Percentiles rank a stretch among this genome's conserved stretches.
Evolutionary conservation across 2,113 vertebrate species (phyloP).

Genomic region (Rhodinocichla rosea): DNA sequence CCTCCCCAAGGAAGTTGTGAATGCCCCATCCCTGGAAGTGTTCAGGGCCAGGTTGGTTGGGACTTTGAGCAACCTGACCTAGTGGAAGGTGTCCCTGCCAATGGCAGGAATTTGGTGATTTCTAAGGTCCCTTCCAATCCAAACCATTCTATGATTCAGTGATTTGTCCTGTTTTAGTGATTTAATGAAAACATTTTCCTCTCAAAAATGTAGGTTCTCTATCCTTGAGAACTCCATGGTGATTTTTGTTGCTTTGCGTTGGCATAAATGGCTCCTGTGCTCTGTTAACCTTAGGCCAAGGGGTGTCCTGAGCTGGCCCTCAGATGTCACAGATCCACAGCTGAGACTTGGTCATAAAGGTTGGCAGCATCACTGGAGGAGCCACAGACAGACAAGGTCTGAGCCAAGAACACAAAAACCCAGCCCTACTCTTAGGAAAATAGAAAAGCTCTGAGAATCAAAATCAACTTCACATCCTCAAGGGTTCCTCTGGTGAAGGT

Average conservation of each 20-base stretch:
- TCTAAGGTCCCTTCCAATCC: not conserved
- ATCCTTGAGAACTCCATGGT: not conserved
- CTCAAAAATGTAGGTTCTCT: not conserved
- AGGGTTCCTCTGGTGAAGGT: not conserved
- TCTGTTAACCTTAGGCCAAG: not conserved
- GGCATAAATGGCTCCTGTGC: not conserved
- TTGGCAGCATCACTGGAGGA: not conserved
- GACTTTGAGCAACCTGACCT: not conserved
- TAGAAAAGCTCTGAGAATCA: not conserved
- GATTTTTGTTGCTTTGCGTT: not conserved
- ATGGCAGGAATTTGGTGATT: not conserved
- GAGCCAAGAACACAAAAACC: not conserved
- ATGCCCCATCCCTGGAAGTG: not conserved
- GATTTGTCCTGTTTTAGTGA: not conserved
- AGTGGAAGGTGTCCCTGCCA: not conserved
- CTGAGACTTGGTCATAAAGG: fast-evolving
- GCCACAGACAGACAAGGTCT: not conserved
- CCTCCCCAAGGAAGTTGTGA: not conserved
- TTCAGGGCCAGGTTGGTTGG: not conserved
- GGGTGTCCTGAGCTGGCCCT: not conserved
- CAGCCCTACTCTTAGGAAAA: not conserved
- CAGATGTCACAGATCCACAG: not conserved
- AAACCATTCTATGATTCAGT: not conserved
- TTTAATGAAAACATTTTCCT: not conserved
- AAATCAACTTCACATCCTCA: not conserved